phyloP scores from a whole-genome alignment of 1,140 invertebrate genomes.

The Drosophila navojoa region DNA sequence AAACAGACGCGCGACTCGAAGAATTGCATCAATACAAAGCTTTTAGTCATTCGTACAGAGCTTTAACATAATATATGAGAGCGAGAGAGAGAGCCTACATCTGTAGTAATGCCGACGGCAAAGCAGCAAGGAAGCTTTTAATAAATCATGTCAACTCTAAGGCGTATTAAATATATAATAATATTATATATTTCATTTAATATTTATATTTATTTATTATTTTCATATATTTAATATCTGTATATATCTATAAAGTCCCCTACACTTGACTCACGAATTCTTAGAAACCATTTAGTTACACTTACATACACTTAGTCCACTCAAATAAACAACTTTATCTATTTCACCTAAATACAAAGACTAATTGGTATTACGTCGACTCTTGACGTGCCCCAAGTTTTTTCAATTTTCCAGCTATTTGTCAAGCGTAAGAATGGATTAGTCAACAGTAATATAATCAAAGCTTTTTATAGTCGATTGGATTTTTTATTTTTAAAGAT shows the following conservation, averaged over 20 bases:
- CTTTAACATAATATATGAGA: constrained; percentile 5
- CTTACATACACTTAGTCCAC: too few relatives aligned
- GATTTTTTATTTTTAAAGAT: too few relatives aligned
- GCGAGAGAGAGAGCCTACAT: background rate
- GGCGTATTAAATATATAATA: constrained; percentile 5
- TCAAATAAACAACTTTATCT: too few relatives aligned
- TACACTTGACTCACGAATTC: background rate
- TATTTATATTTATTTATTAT: too few relatives aligned
- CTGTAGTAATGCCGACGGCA: constrained; percentile 32
- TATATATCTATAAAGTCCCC: too few relatives aligned
- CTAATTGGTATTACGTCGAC: background rate
- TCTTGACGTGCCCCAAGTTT: background rate
- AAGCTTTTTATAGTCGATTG: too few relatives aligned
- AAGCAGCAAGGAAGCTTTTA: constrained; percentile 19
- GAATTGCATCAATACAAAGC: constrained; percentile 49
- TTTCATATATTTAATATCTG: too few relatives aligned
- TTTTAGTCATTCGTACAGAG: constrained; percentile 30
- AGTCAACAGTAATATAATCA: background rate
- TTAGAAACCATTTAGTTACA: background rate
- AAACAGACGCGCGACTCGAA: constrained; percentile 54
- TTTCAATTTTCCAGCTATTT: background rate
- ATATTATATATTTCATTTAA: too few relatives aligned
- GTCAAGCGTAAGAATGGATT: background rate
- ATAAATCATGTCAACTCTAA: constrained; percentile 7
- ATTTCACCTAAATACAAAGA: background rate